Base-by-base conservation (phyloP, 2,797 vertebrate species). In the Coluber constrictor region DNA sequence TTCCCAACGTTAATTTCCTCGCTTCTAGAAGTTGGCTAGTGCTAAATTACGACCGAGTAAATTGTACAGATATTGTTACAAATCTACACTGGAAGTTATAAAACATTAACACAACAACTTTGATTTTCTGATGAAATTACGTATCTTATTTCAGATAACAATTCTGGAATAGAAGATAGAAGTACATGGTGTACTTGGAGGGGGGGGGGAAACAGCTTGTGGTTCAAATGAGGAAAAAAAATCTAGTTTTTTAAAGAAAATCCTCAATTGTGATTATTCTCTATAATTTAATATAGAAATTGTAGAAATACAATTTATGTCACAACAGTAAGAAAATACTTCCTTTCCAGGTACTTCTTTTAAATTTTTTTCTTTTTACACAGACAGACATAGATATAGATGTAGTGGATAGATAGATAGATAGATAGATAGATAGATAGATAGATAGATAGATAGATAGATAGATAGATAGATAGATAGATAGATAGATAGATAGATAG, bases 111-210 rank as follows among this genome's bases (percentile, higher is more conserved):
- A n/a, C 9, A 4, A 91, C 93, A 83, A 57, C 43, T 91, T 55
- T 0, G 4, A 87, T 54, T 94, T 94, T 89, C 66, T 56, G 47
- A 90, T n/a, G 55, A 94, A 86, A 55, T 86, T 63, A 57, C 47
- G 47, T 27, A 63, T 66, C 25, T 54, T 66, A 86, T 59, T 47
- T 88, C 13, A 89, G 55, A 20, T 32, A 93, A 86, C 91, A 94
- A 10, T 63, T 56, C 0, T 16, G 1, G 70, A 27, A 7, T 27
- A 86, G 32, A 88, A 87, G 43, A 63, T 63, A 29, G 61, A 70
- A 91, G 32, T 32, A 91, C 51, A 90, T 90, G 88, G 32, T 37
- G 83, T 4, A 16, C 29, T n/a, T 70, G 90, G 0, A 25, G 90
- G 89, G n/a, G n/a, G n/a, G n/a, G n/a, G n/a, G n/a, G n/a, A n/a